phyloP scores from a whole-genome alignment of 2,888 invertebrate genomes.

The Apamea epomidion region DNA sequence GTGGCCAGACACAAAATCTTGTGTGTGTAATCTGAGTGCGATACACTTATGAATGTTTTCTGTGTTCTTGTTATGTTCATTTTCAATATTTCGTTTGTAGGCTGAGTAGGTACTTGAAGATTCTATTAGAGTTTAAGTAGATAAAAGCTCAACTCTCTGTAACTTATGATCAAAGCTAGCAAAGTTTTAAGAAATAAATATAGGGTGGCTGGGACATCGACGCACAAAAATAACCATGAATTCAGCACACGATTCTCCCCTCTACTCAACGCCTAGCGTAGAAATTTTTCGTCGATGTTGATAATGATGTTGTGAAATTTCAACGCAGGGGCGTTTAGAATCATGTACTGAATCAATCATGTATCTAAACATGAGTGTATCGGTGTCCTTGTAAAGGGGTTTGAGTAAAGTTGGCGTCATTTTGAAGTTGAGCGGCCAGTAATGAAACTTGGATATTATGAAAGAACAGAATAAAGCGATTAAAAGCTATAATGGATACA shows the following conservation, averaged over 20 bases:
- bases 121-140: not conserved
- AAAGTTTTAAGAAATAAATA: not conserved
- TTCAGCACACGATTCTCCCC: not conserved
- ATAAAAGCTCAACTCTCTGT: not conserved
- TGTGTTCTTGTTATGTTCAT: conserved; percentile 23
- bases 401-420: too few species aligned
- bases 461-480: too few species aligned
- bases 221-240: not conserved
- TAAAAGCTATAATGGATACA: too few species aligned
- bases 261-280: too few species aligned
- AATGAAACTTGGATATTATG: too few species aligned
- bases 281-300: too few species aligned
- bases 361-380: not conserved
- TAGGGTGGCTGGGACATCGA: not conserved
- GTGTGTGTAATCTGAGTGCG: conserved; percentile 67
- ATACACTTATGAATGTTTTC: conserved; percentile 36
- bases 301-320: too few species aligned
- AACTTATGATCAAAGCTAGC: not conserved
- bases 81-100: conserved; percentile 2
- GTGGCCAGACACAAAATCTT: conserved; percentile 73
- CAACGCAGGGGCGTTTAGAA: too few species aligned
- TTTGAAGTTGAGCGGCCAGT: too few species aligned
- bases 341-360: not conserved
- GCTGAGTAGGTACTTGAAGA: not conserved
- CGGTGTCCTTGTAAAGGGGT: too few species aligned